phyloP scores from a whole-genome alignment of 1,140 invertebrate species.

The Chelonus insularis region DNA sequence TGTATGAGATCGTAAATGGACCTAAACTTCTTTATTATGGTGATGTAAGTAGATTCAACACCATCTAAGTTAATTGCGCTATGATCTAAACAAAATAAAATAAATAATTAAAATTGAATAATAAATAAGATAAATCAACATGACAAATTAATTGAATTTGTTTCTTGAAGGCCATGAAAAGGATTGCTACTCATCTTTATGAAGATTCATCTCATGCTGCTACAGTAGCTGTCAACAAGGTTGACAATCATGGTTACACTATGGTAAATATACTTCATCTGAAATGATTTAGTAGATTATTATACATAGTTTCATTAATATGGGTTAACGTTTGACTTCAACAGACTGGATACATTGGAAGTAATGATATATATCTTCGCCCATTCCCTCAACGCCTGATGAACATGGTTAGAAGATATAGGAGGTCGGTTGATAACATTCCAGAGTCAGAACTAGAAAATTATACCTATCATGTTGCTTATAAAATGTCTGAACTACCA shows the following conservation, averaged over 20 bases:
- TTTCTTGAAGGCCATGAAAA: not conserved
- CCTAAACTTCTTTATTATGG: too few relatives aligned
- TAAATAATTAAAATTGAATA: too few relatives aligned
- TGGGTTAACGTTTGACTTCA: not conserved
- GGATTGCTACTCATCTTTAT: not conserved
- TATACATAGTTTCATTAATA: not conserved
- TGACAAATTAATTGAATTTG: too few relatives aligned
- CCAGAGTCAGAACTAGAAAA: not conserved
- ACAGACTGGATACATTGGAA: not conserved
- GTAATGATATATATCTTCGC: not conserved
- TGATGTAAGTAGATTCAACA: too few relatives aligned
- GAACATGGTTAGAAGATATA: not conserved
- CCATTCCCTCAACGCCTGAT: constrained; percentile 17
- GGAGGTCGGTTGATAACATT: not conserved
- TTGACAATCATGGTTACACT: not conserved
- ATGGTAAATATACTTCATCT: not conserved
- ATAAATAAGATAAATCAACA: too few relatives aligned
- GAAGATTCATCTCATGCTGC: not conserved
- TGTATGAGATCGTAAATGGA: too few relatives aligned
- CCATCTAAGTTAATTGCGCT: too few relatives aligned
- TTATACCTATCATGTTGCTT: constrained; percentile 8
- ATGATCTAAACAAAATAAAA: too few relatives aligned
- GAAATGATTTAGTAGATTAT: not conserved
- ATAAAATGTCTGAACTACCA: constrained; percentile 1
- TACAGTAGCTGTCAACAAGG: not conserved